phyloP scores from a whole-genome alignment of 2,888 invertebrate genomes.

The Allophyes oxyacanthae region DNA sequence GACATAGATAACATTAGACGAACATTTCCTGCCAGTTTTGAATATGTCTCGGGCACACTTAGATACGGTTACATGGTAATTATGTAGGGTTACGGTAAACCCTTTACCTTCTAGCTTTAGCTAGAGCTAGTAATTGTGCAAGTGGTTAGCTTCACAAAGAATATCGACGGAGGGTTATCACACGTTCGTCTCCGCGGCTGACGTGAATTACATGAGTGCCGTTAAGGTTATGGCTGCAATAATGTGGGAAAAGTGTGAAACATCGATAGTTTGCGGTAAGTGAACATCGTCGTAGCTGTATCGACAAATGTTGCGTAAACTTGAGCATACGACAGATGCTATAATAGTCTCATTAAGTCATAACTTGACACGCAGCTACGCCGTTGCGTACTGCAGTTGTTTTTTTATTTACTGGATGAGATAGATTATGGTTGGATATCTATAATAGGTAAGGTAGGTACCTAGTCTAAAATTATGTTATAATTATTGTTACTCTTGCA shows the following conservation, averaged over 20 bases:
- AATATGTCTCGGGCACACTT: constrained; percentile 59
- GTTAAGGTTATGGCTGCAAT: constrained; percentile 73
- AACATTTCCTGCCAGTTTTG: constrained; percentile 71
- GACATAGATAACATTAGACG: constrained; percentile 76
- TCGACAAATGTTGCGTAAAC: constrained; percentile 57
- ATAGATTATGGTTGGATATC: no score
- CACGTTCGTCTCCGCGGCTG: constrained; percentile 57
- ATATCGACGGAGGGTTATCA: constrained; percentile 56
- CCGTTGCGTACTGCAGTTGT: constrained; percentile 2
- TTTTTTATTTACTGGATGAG: constrained; percentile 4
- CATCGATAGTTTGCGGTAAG: constrained; percentile 76
- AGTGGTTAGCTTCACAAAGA: constrained; percentile 50
- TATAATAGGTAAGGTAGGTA: no score
- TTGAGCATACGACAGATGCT: constrained; percentile 60
- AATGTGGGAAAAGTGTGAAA: constrained; percentile 81
- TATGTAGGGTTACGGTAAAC: constrained; percentile 48
- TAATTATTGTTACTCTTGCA: no score
- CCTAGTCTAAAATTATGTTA: no score
- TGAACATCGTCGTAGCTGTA: constrained; percentile 56
- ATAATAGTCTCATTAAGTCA: constrained; percentile 35
- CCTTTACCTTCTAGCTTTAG: constrained; percentile 35
- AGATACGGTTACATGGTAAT: constrained; percentile 53
- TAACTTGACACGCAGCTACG: constrained; percentile 18
- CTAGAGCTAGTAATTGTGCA: not conserved
- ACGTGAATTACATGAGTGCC: constrained; percentile 65